phyloP scores from a whole-genome alignment of 30 jellyfish, hydroid and myxozoan genomes.

The Clytia hemisphaerica region DNA sequence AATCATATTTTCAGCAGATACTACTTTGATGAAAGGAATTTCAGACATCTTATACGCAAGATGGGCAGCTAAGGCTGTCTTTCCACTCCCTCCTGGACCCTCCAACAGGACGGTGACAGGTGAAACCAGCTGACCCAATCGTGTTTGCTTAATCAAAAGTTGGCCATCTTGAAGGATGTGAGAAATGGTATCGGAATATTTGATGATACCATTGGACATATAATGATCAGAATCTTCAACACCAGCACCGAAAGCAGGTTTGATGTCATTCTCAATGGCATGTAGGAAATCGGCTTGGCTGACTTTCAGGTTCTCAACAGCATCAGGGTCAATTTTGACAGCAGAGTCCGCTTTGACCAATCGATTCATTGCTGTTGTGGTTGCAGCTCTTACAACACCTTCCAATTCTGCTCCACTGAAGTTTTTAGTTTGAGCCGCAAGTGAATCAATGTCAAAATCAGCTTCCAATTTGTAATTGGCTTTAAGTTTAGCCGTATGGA shows the following conservation, averaged over 20 bases:
- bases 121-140: conserved; percentile 71
- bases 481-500: conserved; percentile 69
- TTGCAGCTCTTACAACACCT: conserved; percentile 98
- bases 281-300: conserved; percentile 63
- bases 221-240: conserved; percentile 72
- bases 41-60: conserved; percentile 77
- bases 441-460: conserved; percentile 44
- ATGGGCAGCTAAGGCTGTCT: conserved; percentile 93
- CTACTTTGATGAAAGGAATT: conserved; percentile 88
- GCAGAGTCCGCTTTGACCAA: conserved; percentile 64
- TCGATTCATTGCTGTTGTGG: conserved; percentile 89
- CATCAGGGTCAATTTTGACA: conserved; percentile 63
- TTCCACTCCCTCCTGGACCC: conserved; percentile 90
- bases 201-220: conserved; percentile 76
- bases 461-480: conserved; percentile 44
- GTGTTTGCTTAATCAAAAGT: conserved; percentile 73
- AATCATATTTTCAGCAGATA: conserved; percentile 95
- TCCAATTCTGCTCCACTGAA: conserved; percentile 99
- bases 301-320: conserved; percentile 49
- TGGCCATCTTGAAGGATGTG: conserved; percentile 60
- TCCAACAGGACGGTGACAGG: conserved; percentile 95
- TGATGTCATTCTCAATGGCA: conserved; percentile 81
- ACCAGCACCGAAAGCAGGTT: conserved; percentile 92
- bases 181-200: conserved; percentile 67
- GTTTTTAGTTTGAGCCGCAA: conserved; percentile 81